These are phyloP conservation scores for Neopipo cinnamomea DNA, from an alignment of 2,113 vertebrate species.

Conservation along the genomic window DNA sequence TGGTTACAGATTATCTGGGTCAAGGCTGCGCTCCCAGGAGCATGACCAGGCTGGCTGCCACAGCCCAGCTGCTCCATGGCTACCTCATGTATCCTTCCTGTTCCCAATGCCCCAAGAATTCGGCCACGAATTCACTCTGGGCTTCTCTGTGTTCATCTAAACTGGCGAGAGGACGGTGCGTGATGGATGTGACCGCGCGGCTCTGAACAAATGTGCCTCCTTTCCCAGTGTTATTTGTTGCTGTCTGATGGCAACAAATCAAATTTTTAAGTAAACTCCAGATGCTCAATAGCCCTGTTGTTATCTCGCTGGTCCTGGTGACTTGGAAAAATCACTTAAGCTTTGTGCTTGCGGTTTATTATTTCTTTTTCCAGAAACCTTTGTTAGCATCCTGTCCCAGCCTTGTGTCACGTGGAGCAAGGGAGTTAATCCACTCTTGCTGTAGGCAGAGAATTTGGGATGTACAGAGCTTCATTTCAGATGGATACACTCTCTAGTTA, in stretches of 20 bases:
- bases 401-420: background rate
- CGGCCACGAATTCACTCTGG: background rate
- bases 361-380: background rate
- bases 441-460: background rate
- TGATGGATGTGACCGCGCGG: fast-evolving
- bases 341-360: background rate
- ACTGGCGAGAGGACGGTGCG: fast-evolving
- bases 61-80: background rate
- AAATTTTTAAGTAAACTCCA: background rate
- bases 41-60: background rate
- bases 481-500: background rate
- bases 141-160: background rate
- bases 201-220: background rate
- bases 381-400: background rate
- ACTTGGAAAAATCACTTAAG: slow-evolving; percentile 36
- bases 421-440: background rate
- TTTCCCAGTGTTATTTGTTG: background rate
- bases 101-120: background rate
- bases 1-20: fast-evolving
- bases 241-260: background rate
- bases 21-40: background rate
- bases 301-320: background rate
- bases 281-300: background rate
- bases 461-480: background rate
- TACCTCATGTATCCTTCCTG: background rate